Conservation (phyloP, 2,888 invertebrate species). For the Drosophila kambysellisi region DNA sequence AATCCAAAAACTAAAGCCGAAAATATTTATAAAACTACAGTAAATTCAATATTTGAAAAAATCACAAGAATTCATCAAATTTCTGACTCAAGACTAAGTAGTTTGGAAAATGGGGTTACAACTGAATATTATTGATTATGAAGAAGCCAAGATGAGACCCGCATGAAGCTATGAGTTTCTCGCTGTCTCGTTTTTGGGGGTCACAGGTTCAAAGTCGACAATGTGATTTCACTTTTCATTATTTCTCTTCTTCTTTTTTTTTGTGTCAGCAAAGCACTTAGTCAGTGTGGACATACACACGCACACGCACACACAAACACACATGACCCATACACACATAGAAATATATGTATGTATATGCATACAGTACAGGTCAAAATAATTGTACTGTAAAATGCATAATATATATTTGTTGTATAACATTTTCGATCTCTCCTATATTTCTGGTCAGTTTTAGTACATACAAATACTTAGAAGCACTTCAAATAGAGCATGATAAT, state of each 20-base stretch:
- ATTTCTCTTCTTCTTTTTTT: slow-evolving; percentile 6
- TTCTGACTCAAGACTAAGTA: background rate
- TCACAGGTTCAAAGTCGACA: slow-evolving; percentile 47
- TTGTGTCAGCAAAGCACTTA: slow-evolving; percentile 44
- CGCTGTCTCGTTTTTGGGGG: slow-evolving; percentile 11
- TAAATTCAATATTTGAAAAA: background rate
- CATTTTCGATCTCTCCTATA: background rate
- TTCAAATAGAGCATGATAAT: background rate
- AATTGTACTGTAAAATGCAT: background rate
- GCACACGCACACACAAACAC: slow-evolving; percentile 1
- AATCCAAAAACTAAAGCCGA: background rate
- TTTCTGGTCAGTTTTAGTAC: background rate
- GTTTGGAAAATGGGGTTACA: background rate
- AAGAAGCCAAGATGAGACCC: background rate
- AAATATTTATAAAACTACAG: no score
- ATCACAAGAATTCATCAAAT: background rate
- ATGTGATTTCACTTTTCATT: slow-evolving; percentile 57
- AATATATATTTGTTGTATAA: background rate
- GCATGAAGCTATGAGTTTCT: background rate
- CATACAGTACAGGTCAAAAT: background rate
- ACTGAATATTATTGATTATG: background rate
- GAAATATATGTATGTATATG: slow-evolving; percentile 7
- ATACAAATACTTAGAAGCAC: background rate
- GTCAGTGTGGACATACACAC: slow-evolving; percentile 30
- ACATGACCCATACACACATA: background rate